Evolutionary conservation across 2,113 vertebrate genomes (phyloP).

Genomic region (Benitochromis conjunctus): DNA sequence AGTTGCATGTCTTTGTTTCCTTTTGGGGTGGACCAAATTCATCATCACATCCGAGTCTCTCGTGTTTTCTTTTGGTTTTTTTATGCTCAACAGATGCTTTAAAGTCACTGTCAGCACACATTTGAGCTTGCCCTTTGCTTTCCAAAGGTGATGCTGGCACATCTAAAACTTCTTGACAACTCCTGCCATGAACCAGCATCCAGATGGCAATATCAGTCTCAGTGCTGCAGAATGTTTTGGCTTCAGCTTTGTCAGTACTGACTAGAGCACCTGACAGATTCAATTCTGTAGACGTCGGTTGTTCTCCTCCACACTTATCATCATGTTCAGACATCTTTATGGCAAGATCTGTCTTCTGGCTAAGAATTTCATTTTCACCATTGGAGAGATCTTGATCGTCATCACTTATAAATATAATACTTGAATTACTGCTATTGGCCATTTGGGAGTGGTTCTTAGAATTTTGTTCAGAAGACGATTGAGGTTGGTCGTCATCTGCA

Average conservation of each 20-base stretch:
- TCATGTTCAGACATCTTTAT: neutral
- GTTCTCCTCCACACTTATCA: neutral
- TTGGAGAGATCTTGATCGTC: neutral
- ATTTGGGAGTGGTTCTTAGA: neutral
- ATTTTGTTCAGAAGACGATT: neutral
- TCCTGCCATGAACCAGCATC: neutral
- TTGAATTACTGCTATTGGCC: neutral
- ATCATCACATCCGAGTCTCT: neutral
- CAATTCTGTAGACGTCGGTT: neutral
- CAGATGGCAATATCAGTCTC: neutral
- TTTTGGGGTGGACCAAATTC: neutral
- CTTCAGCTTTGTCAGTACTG: neutral
- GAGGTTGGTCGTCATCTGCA: neutral
- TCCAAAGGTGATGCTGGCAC: neutral
- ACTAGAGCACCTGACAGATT: neutral
- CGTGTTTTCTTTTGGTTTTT: neutral
- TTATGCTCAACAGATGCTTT: neutral
- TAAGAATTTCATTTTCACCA: neutral
- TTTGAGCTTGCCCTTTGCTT: neutral
- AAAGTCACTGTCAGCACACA: fast-evolving
- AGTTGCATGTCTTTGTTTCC: neutral
- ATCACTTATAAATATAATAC: neutral
- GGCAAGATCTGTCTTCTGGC: neutral
- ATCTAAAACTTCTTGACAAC: neutral
- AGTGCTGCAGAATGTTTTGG: neutral